These are phyloP conservation scores for Callaeas wilsoni DNA, from an alignment of 2,113 vertebrate genomes.

Conservation along the genomic window DNA sequence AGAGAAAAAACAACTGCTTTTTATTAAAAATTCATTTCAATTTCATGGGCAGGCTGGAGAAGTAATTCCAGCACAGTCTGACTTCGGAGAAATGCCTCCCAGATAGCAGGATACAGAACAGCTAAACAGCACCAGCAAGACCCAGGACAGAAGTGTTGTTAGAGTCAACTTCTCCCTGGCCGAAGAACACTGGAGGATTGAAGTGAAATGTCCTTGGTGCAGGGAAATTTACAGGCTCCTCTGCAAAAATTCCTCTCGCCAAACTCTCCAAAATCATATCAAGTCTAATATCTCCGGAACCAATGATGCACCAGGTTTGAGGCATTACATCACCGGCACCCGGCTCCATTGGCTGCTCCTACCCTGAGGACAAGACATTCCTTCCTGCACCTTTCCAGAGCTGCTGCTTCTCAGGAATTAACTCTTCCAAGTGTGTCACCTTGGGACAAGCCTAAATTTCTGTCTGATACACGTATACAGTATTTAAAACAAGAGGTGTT, in stretches of 20 bases:
- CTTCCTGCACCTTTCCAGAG: constrained; percentile 35
- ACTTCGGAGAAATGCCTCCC: constrained; percentile 31
- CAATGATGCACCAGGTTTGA: constrained; percentile 25
- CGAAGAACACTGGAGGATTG: not conserved
- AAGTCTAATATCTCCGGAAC: not conserved
- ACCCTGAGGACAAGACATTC: constrained; percentile 25
- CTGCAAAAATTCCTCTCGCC: constrained; percentile 18
- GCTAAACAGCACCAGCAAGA: not conserved
- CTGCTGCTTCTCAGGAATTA: constrained; percentile 51
- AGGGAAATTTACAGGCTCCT: constrained; percentile 32
- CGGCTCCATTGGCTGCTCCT: constrained; percentile 47
- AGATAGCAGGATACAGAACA: not conserved
- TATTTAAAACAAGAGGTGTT: not conserved
- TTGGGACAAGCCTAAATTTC: not conserved
- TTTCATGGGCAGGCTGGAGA: constrained; percentile 45
- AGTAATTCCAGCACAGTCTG: constrained; percentile 34
- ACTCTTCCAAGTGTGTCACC: constrained; percentile 24
- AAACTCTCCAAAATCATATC: constrained; percentile 39
- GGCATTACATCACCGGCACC: constrained; percentile 59
- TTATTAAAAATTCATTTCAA: constrained; percentile 61
- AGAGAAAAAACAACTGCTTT: constrained; percentile 57
- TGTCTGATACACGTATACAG: not conserved
- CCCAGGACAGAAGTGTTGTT: not conserved
- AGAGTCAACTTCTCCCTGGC: not conserved
- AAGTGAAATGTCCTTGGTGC: constrained; percentile 3